Evolutionary conservation across 2,113 vertebrate genomes (phyloP), one percentile per base, ranked within the genome.

Genomic region (Peromyscus polionotus): DNA sequence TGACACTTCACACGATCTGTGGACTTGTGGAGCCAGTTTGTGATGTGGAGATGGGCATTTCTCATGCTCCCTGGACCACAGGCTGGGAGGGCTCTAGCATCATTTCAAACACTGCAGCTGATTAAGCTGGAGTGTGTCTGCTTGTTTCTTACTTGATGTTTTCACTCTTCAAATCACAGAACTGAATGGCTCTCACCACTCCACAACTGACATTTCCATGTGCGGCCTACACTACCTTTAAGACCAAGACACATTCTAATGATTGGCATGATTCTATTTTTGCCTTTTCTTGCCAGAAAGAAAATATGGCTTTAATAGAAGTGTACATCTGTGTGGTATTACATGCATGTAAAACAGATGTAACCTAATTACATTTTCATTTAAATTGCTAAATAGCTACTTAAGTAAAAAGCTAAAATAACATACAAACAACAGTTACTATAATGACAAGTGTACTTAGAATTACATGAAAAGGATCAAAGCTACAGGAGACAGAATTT

Each of bases 331-430:
- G 99, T 96, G 97, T 99, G 98, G 99, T 98, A 99, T 99, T 99
- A 99, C 98, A 98, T 98, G 98, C 99, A 99, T 99, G 99, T 99
- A 99, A 99, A 99, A 99, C 99, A 99, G 99, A 99, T 99, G 99
- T 99, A 99, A 98, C 98, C 99, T 99, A 99, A 99, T 99, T 99
- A 99, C 99, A 99, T 99, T 99, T 99, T 99, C 98, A 99, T 99
- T 99, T 99, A 99, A 99, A 99, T 99, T 99, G 99, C 99, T 99
- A 99, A 99, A 99, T 99, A 99, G 99, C 99, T 99, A 99, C 99
- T 99, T 99, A 99, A 99, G 99, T 99, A 99, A 99, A 99, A 99
- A 99, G 99, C 99, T 99, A 99, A 99, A 99, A 99, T 99, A 99
- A 99, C 99, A 99, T 99, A 99, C 99, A 99, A 99, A 99, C 99